Evolutionary conservation across 2,888 invertebrate genomes (phyloP), one percentile per base, ranked within the genome.

Genomic region (Thyatira batis): DNA sequence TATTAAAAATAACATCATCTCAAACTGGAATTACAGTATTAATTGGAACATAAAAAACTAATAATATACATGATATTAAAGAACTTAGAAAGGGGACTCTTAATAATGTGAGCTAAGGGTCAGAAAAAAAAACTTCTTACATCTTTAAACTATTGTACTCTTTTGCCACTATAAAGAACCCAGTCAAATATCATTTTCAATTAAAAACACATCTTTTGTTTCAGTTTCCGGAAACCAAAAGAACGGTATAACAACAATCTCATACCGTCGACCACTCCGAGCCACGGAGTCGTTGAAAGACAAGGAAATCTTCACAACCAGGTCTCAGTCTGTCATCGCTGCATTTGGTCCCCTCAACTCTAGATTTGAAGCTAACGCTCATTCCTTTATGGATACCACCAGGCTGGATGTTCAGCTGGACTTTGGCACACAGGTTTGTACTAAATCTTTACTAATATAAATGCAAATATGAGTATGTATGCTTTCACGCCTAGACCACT

Each of bases 301-400:
- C 83, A 92, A 93, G 64, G 94, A 95, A 61, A 94, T 97, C 50
- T 93, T 95, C 0, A 91, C 93, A 1, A 93, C 95, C 21, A 90
- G 94, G 0, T 94, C 95, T 27, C 95, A 96, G 21, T 96, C 95
- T 23, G 95, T 98, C 3, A 96, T 98, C 52, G 97, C 97, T 0
- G 98, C 98, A 3, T 96, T 98, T 67, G 98, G 98, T 0, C 95
- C 96, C 0, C 90, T 98, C 27, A 97, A 97, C 89, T 92, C 94
- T 0, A 87, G 94, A 51, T 94, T 94, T 67, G 97, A 98, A 80
- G 97, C 97, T 4, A 97, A 97, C 71, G 96, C 97, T 0, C 98
- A 98, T 80, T 94, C 94, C 50, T 93, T 93, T 59, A 93, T 94
- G 76, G 96, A 96, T 73, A 95, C 94, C 67, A 96, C 95, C 0